Evolutionary conservation across 2,888 invertebrate species (phyloP).

Genomic region (Ichneumoninae sp.): DNA sequence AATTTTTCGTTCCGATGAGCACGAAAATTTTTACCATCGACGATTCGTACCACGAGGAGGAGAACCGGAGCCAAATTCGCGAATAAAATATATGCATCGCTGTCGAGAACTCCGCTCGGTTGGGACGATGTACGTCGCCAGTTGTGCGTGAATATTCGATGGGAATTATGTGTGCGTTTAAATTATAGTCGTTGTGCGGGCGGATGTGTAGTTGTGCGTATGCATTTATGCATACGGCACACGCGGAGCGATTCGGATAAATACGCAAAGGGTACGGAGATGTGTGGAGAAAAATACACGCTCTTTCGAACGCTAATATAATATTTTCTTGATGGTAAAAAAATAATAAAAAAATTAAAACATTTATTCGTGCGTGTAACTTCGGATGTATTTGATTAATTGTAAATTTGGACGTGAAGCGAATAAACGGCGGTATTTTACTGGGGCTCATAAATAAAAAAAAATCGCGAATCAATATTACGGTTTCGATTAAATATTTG

Average conservation of each 20-base stretch:
- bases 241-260: background rate
- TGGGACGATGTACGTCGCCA: slow-evolving; percentile 3
- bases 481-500: background rate
- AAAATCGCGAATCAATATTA: background rate
- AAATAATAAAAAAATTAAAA: background rate
- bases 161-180: slow-evolving; percentile 24
- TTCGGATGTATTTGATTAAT: slow-evolving; percentile 2
- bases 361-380: background rate
- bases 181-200: slow-evolving; percentile 8
- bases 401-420: background rate
- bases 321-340: background rate
- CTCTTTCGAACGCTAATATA: background rate
- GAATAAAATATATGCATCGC: slow-evolving; percentile 44
- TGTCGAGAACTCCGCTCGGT: slow-evolving; percentile 5
- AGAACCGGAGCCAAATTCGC: slow-evolving; percentile 22
- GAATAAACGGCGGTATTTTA: background rate
- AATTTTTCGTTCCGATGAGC: slow-evolving; percentile 46
- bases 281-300: background rate
- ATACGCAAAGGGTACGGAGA: background rate
- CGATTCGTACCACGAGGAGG: background rate
- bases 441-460: background rate
- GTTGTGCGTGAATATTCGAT: slow-evolving; percentile 44
- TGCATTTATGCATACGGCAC: background rate
- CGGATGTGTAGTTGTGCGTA: background rate
- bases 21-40: slow-evolving; percentile 30